Percentiles rank a stretch among this genome's conserved stretches.
Evolutionary conservation across 2,888 invertebrate genomes (phyloP).

Genomic region (Galerucella pusilla): DNA sequence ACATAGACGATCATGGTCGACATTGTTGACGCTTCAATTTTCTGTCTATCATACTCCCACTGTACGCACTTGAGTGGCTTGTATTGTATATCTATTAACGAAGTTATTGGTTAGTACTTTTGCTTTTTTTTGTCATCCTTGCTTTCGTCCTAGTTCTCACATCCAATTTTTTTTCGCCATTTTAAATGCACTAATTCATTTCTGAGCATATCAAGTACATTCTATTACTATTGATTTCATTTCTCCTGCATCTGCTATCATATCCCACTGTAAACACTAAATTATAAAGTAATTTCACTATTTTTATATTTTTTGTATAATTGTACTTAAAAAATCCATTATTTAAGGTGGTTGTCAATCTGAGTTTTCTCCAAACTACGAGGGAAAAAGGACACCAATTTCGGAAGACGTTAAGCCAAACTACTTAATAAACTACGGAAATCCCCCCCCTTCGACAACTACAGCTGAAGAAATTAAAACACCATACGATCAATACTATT

Average conservation of each 20-base stretch:
- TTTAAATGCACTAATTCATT: too few relatives aligned
- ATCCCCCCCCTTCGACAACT: conserved; percentile 47
- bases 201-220: too few relatives aligned
- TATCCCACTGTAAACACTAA: not conserved
- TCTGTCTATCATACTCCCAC: too few relatives aligned
- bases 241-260: not conserved
- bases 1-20: too few relatives aligned
- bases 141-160: too few relatives aligned
- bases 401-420: conserved; percentile 65
- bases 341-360: conserved; percentile 46
- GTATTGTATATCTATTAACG: too few relatives aligned
- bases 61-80: too few relatives aligned
- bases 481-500: conserved; percentile 60
- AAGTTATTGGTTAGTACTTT: too few relatives aligned
- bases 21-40: too few relatives aligned
- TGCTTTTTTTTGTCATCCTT: too few relatives aligned
- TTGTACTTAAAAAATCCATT: not conserved
- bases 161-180: too few relatives aligned
- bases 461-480: conserved; percentile 52
- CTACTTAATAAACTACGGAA: conserved; percentile 61
- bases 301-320: not conserved
- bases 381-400: conserved; percentile 58
- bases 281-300: too few relatives aligned
- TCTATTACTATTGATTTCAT: not conserved
- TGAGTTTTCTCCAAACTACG: conserved; percentile 61